Conservation (phyloP, 2,113 vertebrate species). For the Chamaetylas fuelleborni region DNA sequence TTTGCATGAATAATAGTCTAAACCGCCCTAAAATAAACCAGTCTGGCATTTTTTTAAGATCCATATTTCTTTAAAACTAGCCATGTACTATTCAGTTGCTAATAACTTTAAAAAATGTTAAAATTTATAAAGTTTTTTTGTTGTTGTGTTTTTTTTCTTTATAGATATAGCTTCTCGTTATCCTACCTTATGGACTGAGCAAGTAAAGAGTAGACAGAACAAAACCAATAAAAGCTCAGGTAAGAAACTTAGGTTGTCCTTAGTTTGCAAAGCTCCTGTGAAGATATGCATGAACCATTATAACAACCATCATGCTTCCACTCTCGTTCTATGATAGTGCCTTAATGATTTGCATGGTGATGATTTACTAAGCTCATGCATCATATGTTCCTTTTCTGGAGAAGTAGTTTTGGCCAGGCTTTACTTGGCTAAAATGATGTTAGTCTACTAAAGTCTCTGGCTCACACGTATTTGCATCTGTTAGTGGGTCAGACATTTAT, state of each 20-base stretch:
- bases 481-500: not conserved
- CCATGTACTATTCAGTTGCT: not conserved
- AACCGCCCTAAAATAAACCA: not conserved
- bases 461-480: not conserved
- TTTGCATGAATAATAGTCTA: not conserved
- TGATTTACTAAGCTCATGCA: not conserved
- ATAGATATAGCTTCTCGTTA: slow-evolving; percentile 91
- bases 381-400: not conserved
- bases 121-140: not conserved
- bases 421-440: not conserved
- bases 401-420: not conserved
- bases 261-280: not conserved
- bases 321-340: not conserved
- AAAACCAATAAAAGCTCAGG: slow-evolving; percentile 90
- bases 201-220: slow-evolving; percentile 94
- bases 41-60: not conserved
- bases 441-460: not conserved
- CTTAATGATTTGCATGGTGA: not conserved
- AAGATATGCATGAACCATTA: not conserved
- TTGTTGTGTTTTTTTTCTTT: not conserved
- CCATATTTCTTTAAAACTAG: not conserved
- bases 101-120: not conserved
- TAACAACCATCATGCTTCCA: not conserved
- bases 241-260: slow-evolving; percentile 45
- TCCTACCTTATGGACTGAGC: slow-evolving; percentile 93